Base-by-base conservation (phyloP, 1,140 invertebrate species). In the Hypothenemus hampei region DNA sequence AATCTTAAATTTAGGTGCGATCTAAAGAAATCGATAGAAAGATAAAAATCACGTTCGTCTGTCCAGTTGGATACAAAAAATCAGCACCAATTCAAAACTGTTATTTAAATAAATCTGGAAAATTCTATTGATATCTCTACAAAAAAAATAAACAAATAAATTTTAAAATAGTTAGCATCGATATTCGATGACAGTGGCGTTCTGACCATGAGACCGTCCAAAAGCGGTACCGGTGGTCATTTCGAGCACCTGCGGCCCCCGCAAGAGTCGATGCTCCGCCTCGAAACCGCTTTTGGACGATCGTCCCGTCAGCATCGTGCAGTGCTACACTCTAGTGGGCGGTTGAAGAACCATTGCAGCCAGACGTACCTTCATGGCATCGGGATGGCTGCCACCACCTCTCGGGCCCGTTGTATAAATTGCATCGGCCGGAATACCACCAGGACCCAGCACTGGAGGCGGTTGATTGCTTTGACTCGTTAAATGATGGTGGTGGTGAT, bases 351-450 rank as follows among this genome's bases (percentile, higher is more conserved):
- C 82, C 76, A 85, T 83, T 67, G 84, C 82, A 66, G 84, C 83
- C 68, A 84, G 81, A 73, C 83, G 83, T 77, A 85, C 84, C 82
- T 86, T 85, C 80, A 85, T 83, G 69, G 83, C 83, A 68, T 80
- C 84, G 29, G 63, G 66, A 21, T 63, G 60, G 20, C 41, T 55
- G 19, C 52, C 59, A 18, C n/a, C n/a, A n/a, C 62, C 60, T 35
- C 61, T 52, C 13, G 62, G 59, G 15, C 73, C 73, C 31, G 77
- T 74, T 16, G 73, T 75, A 67, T 81, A 81, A 44, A 80, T 77
- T 7, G 78, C 77, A 65, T 80, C 78, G 20, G 77, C 77, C 13
- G 78, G 78, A 13, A 78, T 73, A 2, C 75, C 76, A 7, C 66
- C 65, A 4, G 68, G 67, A 36, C 67, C 68, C 10, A 65, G 65